Percentiles rank a stretch among this genome's conserved stretches.
phyloP scores from a whole-genome alignment of 2,797 vertebrate species.

The Streptopelia turtur region DNA sequence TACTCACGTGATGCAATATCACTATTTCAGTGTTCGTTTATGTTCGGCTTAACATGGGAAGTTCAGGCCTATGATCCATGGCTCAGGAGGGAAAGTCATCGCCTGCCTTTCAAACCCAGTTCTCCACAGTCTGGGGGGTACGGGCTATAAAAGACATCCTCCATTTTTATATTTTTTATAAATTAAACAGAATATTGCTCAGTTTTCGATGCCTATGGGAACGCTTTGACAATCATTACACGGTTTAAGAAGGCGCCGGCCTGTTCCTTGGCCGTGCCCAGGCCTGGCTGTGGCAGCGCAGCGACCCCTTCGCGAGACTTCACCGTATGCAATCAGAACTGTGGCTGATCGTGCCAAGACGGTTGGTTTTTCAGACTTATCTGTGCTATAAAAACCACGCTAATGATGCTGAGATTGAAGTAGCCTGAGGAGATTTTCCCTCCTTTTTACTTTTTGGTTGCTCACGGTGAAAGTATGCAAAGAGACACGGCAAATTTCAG shows the following conservation, averaged over 20 bases:
- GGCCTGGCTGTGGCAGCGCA: neutral
- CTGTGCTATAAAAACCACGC: neutral
- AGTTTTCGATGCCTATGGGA: neutral
- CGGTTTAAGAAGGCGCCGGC: neutral
- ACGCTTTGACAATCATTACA: neutral
- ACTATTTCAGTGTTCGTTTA: neutral
- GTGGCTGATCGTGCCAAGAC: neutral
- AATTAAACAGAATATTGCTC: neutral
- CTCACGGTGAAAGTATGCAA: neutral
- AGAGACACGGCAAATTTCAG: neutral
- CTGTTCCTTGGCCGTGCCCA: neutral
- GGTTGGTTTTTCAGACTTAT: neutral
- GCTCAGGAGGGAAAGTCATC: neutral
- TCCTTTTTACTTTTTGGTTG: accelerated
- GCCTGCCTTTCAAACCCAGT: neutral
- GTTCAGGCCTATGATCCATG: neutral
- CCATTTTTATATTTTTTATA: neutral
- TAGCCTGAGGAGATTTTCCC: neutral
- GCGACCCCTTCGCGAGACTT: neutral
- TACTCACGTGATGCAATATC: neutral
- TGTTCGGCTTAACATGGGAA: neutral
- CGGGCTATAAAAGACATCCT: neutral
- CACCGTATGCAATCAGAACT: neutral
- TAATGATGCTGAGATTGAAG: neutral
- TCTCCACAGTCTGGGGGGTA: neutral